Evolutionary conservation across 2,113 vertebrate genomes (phyloP).

Genomic region (Neodon shergylaensis): DNA sequence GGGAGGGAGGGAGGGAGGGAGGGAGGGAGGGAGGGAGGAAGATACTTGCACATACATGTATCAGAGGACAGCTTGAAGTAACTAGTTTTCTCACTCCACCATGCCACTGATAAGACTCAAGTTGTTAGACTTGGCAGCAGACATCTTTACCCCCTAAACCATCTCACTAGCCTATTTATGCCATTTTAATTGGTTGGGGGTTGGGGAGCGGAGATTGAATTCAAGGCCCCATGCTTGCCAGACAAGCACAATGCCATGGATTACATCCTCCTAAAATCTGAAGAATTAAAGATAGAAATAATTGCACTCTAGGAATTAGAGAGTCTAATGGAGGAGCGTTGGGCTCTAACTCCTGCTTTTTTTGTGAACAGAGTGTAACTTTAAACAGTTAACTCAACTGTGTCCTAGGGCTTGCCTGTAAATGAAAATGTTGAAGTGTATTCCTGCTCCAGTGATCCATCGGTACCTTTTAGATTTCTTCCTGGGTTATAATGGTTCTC

Average conservation of each 20-base stretch:
- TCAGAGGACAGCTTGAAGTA: background rate
- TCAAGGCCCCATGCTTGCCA: background rate
- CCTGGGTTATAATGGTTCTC: conserved; percentile 37
- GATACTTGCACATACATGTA: background rate
- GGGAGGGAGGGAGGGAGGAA: background rate
- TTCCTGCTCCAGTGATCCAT: background rate
- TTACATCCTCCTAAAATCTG: background rate
- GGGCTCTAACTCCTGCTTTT: conserved; percentile 32
- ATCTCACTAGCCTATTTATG: background rate
- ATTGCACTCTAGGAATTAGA: background rate
- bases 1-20: too few species aligned
- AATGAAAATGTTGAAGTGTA: conserved; percentile 23
- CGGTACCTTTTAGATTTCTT: conserved; percentile 12
- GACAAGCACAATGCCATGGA: background rate
- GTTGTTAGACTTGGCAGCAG: background rate
- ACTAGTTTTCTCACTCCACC: background rate
- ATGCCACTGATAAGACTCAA: background rate
- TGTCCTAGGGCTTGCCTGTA: background rate
- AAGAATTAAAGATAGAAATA: conserved; percentile 21
- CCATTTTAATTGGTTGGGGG: background rate
- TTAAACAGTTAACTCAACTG: background rate
- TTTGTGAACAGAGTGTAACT: background rate
- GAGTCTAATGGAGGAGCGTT: background rate
- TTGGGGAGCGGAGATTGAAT: background rate
- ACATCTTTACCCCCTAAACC: background rate